Percentiles rank a stretch among this genome's conserved stretches.
Conservation (phyloP, 2,888 invertebrate genomes). For the Rhagonycha lutea region DNA sequence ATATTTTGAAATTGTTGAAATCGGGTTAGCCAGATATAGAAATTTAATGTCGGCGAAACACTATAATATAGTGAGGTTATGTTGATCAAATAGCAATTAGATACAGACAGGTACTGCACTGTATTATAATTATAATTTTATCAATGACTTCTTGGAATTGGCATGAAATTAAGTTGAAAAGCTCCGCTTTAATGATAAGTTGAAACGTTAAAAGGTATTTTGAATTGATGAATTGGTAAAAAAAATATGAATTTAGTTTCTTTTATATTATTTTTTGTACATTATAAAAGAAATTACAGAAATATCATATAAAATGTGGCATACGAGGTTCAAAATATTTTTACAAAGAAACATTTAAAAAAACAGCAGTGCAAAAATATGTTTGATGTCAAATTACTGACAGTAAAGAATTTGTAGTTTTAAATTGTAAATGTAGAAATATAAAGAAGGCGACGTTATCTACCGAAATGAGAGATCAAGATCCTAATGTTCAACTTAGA, state of each 20-base stretch:
- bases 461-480: conserved; percentile 23
- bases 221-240: neutral
- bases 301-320: neutral
- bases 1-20: too few species aligned
- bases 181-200: neutral
- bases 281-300: neutral
- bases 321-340: neutral
- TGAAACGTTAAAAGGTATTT: neutral
- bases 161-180: neutral
- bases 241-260: neutral
- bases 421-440: neutral
- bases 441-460: conserved; percentile 13
- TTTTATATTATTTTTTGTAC: neutral
- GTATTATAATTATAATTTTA: too few species aligned
- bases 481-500: conserved; percentile 16
- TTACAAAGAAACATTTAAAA: neutral
- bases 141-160: neutral
- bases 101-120: too few species aligned
- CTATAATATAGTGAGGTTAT: too few species aligned
- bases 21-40: too few species aligned
- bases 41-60: too few species aligned
- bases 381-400: neutral
- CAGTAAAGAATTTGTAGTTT: neutral
- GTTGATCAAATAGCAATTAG: too few species aligned
- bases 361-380: neutral